These are phyloP conservation scores for Drosophila cracens DNA, from an alignment of 2,888 invertebrate genomes.

Conservation along the genomic window DNA sequence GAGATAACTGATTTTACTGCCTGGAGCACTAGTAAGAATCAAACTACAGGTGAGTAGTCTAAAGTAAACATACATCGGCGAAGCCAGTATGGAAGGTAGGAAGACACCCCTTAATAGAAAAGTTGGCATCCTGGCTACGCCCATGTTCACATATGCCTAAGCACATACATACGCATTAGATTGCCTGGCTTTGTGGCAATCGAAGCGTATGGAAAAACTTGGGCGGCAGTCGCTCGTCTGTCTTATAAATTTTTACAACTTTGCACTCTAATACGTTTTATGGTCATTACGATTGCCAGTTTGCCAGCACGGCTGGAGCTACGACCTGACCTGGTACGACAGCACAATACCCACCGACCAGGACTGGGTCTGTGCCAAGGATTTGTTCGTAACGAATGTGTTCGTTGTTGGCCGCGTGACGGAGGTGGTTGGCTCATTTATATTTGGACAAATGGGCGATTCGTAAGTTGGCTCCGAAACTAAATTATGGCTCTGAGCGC, in stretches of 20 bases:
- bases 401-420: conserved; percentile 86
- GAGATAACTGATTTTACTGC: conserved; percentile 72
- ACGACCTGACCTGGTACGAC: conserved; percentile 86
- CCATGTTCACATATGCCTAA: neutral
- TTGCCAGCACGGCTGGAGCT: conserved; percentile 87
- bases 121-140: neutral
- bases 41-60: conserved; percentile 70
- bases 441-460: conserved; percentile 87
- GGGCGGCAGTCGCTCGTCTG: conserved; percentile 47
- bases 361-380: conserved; percentile 87
- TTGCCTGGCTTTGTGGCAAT: conserved; percentile 37
- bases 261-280: conserved; percentile 82
- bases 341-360: conserved; percentile 86
- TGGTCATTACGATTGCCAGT: conserved; percentile 77
- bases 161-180: conserved; percentile 7
- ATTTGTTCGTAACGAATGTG: conserved; percentile 86
- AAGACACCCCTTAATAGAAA: neutral
- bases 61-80: neutral
- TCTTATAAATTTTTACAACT: conserved; percentile 80
- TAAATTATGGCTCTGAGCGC: conserved; percentile 33
- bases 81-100: neutral
- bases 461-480: conserved; percentile 84
- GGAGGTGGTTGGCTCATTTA: conserved; percentile 86
- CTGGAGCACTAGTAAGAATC: conserved; percentile 73
- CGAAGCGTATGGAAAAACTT: conserved; percentile 37